Evolutionary conservation across 2,113 vertebrate genomes (phyloP).

Genomic region (Sinocyclocheilus maitianheensis): DNA sequence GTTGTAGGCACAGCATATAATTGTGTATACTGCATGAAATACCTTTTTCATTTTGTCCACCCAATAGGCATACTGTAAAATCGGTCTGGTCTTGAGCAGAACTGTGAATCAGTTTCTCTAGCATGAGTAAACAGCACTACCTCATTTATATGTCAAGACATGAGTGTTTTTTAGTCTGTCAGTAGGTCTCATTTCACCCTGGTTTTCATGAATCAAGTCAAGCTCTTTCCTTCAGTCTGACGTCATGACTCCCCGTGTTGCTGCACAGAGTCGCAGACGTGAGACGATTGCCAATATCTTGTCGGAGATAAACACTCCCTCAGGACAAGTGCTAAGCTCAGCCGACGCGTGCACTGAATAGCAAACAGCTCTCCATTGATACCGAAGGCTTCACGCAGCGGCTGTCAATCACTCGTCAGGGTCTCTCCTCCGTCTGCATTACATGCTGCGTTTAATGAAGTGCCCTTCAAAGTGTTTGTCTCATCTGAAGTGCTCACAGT

Average conservation of each 20-base stretch:
- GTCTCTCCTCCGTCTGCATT: background rate
- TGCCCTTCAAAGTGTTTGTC: slow-evolving; percentile 25
- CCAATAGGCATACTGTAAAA: background rate
- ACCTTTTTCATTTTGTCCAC: background rate
- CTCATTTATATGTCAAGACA: background rate
- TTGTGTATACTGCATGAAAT: background rate
- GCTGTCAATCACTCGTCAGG: slow-evolving; percentile 33
- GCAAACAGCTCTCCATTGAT: slow-evolving; percentile 34
- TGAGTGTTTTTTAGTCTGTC: background rate
- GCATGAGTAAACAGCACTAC: background rate
- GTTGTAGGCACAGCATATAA: background rate
- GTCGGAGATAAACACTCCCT: slow-evolving; percentile 17
- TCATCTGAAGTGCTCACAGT: slow-evolving; percentile 18
- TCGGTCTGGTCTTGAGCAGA: background rate
- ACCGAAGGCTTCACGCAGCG: slow-evolving; percentile 21
- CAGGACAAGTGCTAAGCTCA: background rate
- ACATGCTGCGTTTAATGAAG: slow-evolving; percentile 32
- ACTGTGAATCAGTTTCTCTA: background rate
- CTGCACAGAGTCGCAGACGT: slow-evolving; percentile 49
- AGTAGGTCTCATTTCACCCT: slow-evolving; percentile 10
- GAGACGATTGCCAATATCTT: slow-evolving; percentile 41
- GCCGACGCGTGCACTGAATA: slow-evolving; percentile 36
- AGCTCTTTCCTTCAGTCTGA: slow-evolving; percentile 37
- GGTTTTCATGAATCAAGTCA: slow-evolving; percentile 46
- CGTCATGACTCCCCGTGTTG: slow-evolving; percentile 39